Evolutionary conservation across 2,888 invertebrate genomes (phyloP).

Genomic region (Dolomedes plantarius): DNA sequence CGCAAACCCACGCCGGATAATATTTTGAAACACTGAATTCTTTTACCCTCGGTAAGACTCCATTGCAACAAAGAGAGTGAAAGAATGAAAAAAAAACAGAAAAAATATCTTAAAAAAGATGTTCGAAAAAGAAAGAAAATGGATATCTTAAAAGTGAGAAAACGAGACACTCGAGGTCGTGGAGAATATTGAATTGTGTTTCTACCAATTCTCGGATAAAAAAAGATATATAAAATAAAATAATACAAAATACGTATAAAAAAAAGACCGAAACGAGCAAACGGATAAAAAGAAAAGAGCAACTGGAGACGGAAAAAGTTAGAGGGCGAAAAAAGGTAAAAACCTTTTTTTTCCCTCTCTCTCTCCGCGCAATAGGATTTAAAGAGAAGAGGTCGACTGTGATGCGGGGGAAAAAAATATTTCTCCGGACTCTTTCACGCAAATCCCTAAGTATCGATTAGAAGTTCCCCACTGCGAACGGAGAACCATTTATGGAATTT

Average conservation of each 20-base stretch:
- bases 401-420: background rate
- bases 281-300: background rate
- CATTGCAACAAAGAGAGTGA: too few relatives aligned
- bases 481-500: background rate
- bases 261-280: background rate
- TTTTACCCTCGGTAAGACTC: too few relatives aligned
- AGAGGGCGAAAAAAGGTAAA: background rate
- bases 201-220: background rate
- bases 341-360: background rate
- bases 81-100: too few relatives aligned
- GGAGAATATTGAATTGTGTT: slow-evolving; percentile 6
- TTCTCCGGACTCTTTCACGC: background rate
- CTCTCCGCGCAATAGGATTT: background rate
- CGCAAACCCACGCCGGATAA: too few relatives aligned
- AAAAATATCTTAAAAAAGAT: too few relatives aligned
- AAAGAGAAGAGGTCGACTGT: background rate
- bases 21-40: too few relatives aligned
- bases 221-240: background rate
- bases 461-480: background rate
- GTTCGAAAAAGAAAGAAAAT: background rate
- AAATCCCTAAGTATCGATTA: slow-evolving; percentile 2
- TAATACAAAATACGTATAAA: background rate
- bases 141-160: slow-evolving; percentile 8
- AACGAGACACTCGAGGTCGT: background rate
- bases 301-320: background rate